A percentile compares a stretch with the other conserved stretches of the same genome.
phyloP scores from a whole-genome alignment of 1,140 invertebrate species.

The Drosophila subpulchrella region DNA sequence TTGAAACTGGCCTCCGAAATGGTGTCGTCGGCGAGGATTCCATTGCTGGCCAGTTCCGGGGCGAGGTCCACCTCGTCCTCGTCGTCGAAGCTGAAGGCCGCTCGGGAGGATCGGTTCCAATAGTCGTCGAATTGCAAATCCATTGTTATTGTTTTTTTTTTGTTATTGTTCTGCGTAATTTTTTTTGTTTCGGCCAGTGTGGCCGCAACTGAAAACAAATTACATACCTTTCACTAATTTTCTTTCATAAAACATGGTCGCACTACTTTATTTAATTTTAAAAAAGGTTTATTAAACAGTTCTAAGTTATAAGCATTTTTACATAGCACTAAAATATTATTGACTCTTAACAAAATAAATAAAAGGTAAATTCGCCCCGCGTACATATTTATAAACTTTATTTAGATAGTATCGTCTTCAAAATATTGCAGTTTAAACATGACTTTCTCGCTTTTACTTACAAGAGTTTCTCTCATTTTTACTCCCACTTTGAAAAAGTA shows the following conservation, averaged over 20 bases:
- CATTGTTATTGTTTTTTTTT: conserved; percentile 12
- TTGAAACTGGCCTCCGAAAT: conserved; percentile 77
- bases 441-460: too few species aligned
- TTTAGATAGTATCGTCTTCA: too few species aligned
- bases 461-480: too few species aligned
- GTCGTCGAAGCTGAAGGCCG: conserved; percentile 83
- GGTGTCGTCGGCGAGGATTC: conserved; percentile 75
- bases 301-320: background rate
- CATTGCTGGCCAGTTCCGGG: conserved; percentile 38
- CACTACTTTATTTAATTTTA: background rate
- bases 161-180: background rate
- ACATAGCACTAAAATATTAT: too few species aligned
- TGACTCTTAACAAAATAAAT: too few species aligned
- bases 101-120: conserved; percentile 79
- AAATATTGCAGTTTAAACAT: too few species aligned
- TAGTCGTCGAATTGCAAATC: conserved; percentile 62
- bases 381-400: too few species aligned
- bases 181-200: conserved; percentile 13
- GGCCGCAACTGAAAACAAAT: background rate
- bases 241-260: background rate
- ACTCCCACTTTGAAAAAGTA: too few species aligned
- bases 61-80: conserved; percentile 60
- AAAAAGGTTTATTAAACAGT: background rate
- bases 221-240: background rate
- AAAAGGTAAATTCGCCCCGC: too few species aligned